A percentile compares a stretch with the other conserved stretches of the same genome.
phyloP scores from a whole-genome alignment of 2,888 invertebrate genomes.

The Coremacera marginata region DNA sequence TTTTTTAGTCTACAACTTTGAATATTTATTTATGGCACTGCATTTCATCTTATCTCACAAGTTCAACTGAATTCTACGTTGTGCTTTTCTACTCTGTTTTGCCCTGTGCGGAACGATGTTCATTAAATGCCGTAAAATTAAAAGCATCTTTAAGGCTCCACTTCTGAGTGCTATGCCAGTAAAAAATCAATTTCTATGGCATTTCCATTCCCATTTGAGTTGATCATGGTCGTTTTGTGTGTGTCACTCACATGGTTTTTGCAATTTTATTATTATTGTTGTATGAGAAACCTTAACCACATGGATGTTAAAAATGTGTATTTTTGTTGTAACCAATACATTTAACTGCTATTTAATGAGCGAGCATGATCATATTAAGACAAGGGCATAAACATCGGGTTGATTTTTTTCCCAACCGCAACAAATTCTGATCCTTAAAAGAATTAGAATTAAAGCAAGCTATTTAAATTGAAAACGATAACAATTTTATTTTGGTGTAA shows the following conservation, averaged over 20 bases:
- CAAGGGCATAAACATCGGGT: too few relatives aligned
- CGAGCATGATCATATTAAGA: too few relatives aligned
- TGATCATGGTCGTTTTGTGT: neutral
- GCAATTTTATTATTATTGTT: neutral
- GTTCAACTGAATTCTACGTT: conserved; percentile 25
- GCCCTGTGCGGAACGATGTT: neutral
- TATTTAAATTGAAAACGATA: too few relatives aligned
- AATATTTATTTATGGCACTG: conserved; percentile 11
- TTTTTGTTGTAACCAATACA: neutral
- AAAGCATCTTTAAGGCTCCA: conserved; percentile 11
- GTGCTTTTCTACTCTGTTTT: neutral
- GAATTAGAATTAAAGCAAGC: neutral
- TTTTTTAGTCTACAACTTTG: neutral
- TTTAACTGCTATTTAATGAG: neutral
- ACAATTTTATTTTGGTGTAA: too few relatives aligned
- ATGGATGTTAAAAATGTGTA: neutral
- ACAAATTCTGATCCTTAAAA: neutral
- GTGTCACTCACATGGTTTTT: neutral
- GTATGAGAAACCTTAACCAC: neutral
- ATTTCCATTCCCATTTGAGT: neutral
- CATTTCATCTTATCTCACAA: conserved; percentile 24
- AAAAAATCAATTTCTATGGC: conserved; percentile 28
- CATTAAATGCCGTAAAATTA: conserved; percentile 25
- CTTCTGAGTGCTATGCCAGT: conserved; percentile 13
- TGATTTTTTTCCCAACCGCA: too few relatives aligned